phyloP scores from a whole-genome alignment of 2,797 vertebrate genomes.

The Anableps anableps region DNA sequence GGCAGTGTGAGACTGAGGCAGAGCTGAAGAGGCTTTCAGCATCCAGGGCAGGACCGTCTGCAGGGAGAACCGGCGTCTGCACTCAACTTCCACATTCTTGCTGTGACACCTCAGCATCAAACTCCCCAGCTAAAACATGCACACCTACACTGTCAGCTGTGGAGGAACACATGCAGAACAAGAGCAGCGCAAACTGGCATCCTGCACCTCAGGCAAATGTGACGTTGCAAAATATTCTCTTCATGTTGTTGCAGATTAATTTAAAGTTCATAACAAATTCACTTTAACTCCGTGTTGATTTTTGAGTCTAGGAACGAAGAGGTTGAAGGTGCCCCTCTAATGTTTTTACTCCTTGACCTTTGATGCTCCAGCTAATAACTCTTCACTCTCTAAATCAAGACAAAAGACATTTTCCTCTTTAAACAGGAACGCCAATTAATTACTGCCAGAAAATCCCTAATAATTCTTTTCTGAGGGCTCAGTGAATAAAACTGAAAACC shows the following conservation, averaged over 20 bases:
- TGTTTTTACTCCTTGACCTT: constrained; percentile 37
- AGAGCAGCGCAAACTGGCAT: background rate
- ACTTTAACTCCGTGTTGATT: background rate
- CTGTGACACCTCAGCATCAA: constrained; percentile 3
- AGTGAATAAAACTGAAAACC: constrained; percentile 80
- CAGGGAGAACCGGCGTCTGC: constrained; percentile 37
- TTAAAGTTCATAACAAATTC: background rate
- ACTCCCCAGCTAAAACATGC: background rate
- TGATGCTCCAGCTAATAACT: constrained; percentile 63
- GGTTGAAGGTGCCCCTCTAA: constrained; percentile 26
- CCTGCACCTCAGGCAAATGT: background rate
- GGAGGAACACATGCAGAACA: constrained; percentile 1
- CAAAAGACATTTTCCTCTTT: constrained; percentile 70
- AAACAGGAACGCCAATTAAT: constrained; percentile 78
- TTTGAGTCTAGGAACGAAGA: background rate
- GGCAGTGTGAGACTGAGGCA: background rate
- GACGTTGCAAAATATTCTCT: background rate
- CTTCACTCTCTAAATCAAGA: constrained; percentile 70
- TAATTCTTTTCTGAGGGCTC: constrained; percentile 68
- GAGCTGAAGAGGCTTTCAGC: constrained; percentile 38
- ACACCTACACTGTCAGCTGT: background rate
- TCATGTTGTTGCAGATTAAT: background rate
- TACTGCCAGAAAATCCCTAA: constrained; percentile 70
- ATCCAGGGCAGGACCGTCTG: constrained; percentile 30
- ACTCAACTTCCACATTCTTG: constrained; percentile 2